phyloP scores from a whole-genome alignment of 2,797 vertebrate species.

The Zalophus californianus region DNA sequence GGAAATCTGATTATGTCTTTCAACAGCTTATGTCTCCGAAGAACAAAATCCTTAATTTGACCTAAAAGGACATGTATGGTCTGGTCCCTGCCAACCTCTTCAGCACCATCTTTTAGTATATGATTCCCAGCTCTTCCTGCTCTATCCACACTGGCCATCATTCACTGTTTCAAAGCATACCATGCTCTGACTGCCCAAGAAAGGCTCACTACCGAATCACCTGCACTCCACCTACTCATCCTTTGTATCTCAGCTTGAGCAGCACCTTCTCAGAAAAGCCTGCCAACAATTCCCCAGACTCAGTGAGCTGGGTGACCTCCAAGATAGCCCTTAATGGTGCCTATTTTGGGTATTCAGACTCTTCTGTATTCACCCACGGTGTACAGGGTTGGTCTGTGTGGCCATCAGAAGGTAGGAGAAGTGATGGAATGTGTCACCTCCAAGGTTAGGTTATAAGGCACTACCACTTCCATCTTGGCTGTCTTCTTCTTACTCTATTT shows the following conservation, averaged over 20 bases:
- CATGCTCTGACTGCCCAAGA: background rate
- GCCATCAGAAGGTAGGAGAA: background rate
- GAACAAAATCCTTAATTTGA: conserved; percentile 38
- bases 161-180: background rate
- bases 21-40: background rate
- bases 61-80: background rate
- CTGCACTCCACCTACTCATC: background rate
- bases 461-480: background rate
- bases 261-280: background rate
- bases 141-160: background rate
- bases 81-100: background rate
- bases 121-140: background rate
- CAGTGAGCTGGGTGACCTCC: background rate
- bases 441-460: background rate
- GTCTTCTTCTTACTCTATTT: background rate
- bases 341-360: background rate
- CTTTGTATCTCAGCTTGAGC: background rate
- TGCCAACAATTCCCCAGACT: background rate
- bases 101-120: background rate
- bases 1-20: conserved; percentile 26
- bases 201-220: background rate
- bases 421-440: no score
- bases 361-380: background rate
- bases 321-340: background rate
- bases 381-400: background rate